Evolutionary conservation across 2,888 invertebrate genomes (phyloP), one percentile per base, ranked within the genome.

Genomic region (Euplexia lucipara): DNA sequence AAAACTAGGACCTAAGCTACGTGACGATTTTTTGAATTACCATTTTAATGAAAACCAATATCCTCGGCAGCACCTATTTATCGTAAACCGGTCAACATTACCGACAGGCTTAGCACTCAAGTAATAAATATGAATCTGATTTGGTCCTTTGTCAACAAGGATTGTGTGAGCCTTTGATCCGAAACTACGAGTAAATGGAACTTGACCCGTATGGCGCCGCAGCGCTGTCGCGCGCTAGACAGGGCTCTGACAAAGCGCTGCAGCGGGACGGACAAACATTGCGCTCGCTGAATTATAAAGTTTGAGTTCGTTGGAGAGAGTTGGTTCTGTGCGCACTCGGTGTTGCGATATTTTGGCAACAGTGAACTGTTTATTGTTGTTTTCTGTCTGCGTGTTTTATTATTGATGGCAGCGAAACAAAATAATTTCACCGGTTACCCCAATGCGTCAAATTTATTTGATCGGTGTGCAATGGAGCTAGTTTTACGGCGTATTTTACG

Each of bases 91-190:
- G 18, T 35, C 42, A 57, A 70, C 64, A 56, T 52, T 32, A 48
- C 48, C 51, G 59, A 48, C 16, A 53, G 16, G 42, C 20, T 59
- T 62, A 32, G 37, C n/a, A 18, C 45, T 44, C 14, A 47, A 60
- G 30, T 53, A 53, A 72, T 62, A 73, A 77, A 62, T 62, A 60
- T 59, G 41, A 63, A 73, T 73, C 22, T 64, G 61, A 78, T 68
- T 68, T 44, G 16, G 47, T 51, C 48, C 62, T 63, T 70, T 68
- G 66, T 70, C 60, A 66, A 78, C 58, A 61, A 45, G 22, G 42
- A 56, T 41, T 48, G 52, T 51, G 42, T 60, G 64, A 68, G 63
- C 61, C 49, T 64, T 64, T 64, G 64, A 80, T 70, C 42, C 42
- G 7, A 42, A 72, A 58, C 60, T 77, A 58, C 52, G 52, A 54